Percentiles rank a stretch among this genome's conserved stretches.
Conservation (phyloP, 2,797 vertebrate genomes). For the Poeciliopsis turneri region DNA sequence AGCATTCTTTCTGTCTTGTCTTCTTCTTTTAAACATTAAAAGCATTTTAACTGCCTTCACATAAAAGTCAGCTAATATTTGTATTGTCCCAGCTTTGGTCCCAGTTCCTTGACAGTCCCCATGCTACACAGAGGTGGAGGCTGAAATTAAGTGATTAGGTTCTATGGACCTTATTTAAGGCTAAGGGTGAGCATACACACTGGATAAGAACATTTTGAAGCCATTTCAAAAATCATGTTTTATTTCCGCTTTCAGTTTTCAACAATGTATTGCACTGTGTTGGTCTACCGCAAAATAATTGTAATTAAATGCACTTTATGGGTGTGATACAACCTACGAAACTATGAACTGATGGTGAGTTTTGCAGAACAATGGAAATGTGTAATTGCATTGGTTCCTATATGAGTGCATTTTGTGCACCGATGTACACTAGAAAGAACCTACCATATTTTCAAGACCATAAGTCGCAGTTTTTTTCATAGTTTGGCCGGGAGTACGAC, state of each 20-base stretch:
- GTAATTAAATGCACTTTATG: background rate
- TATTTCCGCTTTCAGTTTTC: background rate
- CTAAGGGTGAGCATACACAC: background rate
- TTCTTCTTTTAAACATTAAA: background rate
- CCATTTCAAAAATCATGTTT: background rate
- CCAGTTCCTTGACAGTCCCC: background rate
- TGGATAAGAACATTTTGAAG: background rate
- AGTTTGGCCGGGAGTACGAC: too few species aligned
- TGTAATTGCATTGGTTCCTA: background rate
- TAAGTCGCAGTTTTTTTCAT: too few species aligned
- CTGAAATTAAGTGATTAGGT: background rate
- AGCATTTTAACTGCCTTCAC: background rate
- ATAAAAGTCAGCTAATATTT: background rate
- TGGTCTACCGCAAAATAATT: background rate
- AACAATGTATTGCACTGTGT: background rate
- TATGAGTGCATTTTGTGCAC: background rate
- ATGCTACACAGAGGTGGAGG: background rate
- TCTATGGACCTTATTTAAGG: background rate
- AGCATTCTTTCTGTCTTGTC: background rate
- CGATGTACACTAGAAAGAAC: constrained; percentile 1
- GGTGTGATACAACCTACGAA: background rate
- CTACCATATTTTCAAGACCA: too few species aligned
- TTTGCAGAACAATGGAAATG: background rate
- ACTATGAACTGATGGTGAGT: background rate
- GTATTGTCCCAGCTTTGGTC: background rate